Evolutionary conservation across 2,113 vertebrate genomes (phyloP), one percentile per base, ranked within the genome.

Genomic region (Hydropotes inermis): DNA sequence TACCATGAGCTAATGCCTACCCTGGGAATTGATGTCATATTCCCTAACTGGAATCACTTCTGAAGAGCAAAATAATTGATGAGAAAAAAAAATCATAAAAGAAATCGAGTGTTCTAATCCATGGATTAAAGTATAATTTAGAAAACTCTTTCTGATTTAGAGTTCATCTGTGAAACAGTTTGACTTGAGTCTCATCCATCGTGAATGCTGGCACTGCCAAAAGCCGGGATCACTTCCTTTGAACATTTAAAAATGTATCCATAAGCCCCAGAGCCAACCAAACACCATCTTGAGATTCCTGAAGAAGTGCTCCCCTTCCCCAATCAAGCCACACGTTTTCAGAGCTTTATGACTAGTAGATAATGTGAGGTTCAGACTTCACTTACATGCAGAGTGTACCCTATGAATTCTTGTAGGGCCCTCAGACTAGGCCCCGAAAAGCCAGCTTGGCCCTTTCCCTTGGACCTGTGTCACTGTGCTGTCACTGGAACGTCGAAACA

Each of bases 11-110:
- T 97, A 96, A 94, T 97, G 94, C 82, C 94, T 96, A 54, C 94
- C 94, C 93, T 98, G 97, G 96, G 97, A 98, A 98, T 82, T 98
- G 98, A 95, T 97, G 85, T 95, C 88, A 64, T 92, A 90, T 87
- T 96, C 43, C 58, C 21, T 94, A 91, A 94, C 47, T 55, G 85
- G 96, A 98, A 97, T 97, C 86, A 84, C 33, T 92, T 61, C 81
- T 97, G 83, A 90, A 95, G 36, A 97, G 70, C 92, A 96, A 97
- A 94, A 88, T 96, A 98, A 98, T 97, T 98, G 95, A 98, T 86
- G 93, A 98, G 91, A 33, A 98, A 98, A 95, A 82, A 93, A 74
- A 96, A 96, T 89, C 78, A 50, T 98, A 96, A 97, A 98, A 97
- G 94, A 92, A 96, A 98, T 95, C 12, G 54, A 97, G 5, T 7